A percentile compares a stretch with the other conserved stretches of the same genome.
These are phyloP conservation scores for Danaus plexippus DNA, from an alignment of 1,140 invertebrate genomes.

Conservation along the genomic window DNA sequence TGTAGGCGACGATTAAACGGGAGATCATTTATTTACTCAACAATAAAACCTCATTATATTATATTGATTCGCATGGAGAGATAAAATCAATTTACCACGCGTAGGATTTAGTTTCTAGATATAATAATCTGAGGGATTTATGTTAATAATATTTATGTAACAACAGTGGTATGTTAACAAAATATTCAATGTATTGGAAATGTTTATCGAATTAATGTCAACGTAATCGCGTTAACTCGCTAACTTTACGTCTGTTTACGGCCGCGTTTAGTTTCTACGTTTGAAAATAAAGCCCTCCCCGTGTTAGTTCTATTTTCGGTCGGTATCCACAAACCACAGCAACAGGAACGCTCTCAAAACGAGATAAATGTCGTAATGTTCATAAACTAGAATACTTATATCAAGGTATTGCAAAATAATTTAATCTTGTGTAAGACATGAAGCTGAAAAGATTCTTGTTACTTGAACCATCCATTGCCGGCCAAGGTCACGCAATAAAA, in stretches of 20 bases:
- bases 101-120: too few relatives aligned
- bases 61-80: too few relatives aligned
- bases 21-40: too few relatives aligned
- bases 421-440: conserved; percentile 35
- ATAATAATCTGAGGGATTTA: too few relatives aligned
- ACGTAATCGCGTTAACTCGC: too few relatives aligned
- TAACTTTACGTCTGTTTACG: conserved; percentile 20
- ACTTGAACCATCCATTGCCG: conserved; percentile 35
- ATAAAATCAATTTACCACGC: too few relatives aligned
- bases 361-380: conserved; percentile 61
- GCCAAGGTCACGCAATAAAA: conserved; percentile 52
- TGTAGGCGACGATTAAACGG: too few relatives aligned
- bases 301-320: conserved; percentile 54
- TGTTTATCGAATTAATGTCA: too few relatives aligned
- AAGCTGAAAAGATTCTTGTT: conserved; percentile 54
- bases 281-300: conserved; percentile 58
- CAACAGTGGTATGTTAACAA: too few relatives aligned
- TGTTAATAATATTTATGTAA: too few relatives aligned
- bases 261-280: conserved; percentile 31
- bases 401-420: conserved; percentile 63
- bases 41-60: too few relatives aligned
- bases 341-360: conserved; percentile 30
- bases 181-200: too few relatives aligned
- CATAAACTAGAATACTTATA: conserved; percentile 69
- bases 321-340: conserved; percentile 27